phyloP scores from a whole-genome alignment of 2,797 vertebrate species.

The Dryobates pubescens region DNA sequence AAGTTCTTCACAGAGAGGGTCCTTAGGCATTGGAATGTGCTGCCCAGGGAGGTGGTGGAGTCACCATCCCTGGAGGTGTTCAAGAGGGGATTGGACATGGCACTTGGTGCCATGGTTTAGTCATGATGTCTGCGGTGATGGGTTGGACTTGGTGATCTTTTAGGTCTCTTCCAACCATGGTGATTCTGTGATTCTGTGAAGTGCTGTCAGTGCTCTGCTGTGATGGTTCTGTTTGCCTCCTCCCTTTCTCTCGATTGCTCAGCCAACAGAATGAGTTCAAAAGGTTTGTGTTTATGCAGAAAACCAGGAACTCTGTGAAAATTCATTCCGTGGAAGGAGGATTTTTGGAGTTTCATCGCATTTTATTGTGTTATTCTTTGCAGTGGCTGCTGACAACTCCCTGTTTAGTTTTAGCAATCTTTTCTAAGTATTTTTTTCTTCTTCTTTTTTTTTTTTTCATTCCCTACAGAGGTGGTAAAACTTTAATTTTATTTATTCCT shows the following conservation, averaged over 20 bases:
- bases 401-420: not conserved
- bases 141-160: too few relatives aligned
- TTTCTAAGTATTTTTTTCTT: not conserved
- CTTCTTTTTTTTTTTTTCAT: not conserved
- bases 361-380: not conserved
- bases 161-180: too few relatives aligned
- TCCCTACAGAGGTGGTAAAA: not conserved
- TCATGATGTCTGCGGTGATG: too few relatives aligned
- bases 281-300: conserved; percentile 9
- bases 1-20: too few relatives aligned
- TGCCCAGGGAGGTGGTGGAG: too few relatives aligned
- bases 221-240: not conserved
- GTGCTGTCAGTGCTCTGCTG: not conserved
- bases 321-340: not conserved
- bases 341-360: not conserved
- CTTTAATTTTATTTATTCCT: conserved; percentile 1
- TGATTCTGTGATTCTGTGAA: not conserved
- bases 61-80: too few relatives aligned
- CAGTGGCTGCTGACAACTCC: conserved; percentile 15
- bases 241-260: not conserved
- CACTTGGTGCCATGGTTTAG: too few relatives aligned
- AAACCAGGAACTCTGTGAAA: conserved; percentile 1
- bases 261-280: conserved; percentile 4
- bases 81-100: too few relatives aligned
- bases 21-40: too few relatives aligned